Base-by-base conservation (phyloP, 2,113 vertebrate species). In the Eublepharis macularius region DNA sequence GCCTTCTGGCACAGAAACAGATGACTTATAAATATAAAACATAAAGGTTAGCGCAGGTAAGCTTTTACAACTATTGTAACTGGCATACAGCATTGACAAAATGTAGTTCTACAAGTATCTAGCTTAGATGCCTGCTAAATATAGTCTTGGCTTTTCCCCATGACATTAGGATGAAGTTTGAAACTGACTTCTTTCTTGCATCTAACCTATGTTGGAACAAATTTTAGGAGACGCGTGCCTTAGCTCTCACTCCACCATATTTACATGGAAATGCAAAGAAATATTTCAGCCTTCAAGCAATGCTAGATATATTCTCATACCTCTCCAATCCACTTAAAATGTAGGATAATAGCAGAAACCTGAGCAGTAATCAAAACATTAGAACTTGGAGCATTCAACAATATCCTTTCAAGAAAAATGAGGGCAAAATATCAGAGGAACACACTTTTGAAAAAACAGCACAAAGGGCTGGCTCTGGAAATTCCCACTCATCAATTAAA, bases 141-240 rank as follows among this genome's bases (percentile, higher is more conserved):
- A 93, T 94, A 95, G 91, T 78, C 90, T 29, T 92, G 93, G 91
- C 93, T 92, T 94, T 94, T 94, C 89, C 90, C 89, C 89, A 86
- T 94, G 93, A 94, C 94, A 94, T 93, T 91, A 90, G 89, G 81
- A 81, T 80, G 41, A 92, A 93, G 92, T 93, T 51, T 87, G 74
- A 87, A 83, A 83, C 60, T 87, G 26, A 54, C 63, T 70, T 89
- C 65, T 85, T 63, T 47, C 86, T 92, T 86, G 70, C n/a, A 78
- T 72, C 13, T 60, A 82, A 47, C 63, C 45, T 75, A 1, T 81
- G 80, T 90, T 85, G 74, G 84, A 91, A 88, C 13, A 2, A 77
- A 7, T 49, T 89, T 36, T 85, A 81, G 75, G 78, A 69, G 69
- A 47, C 49, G 51, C 26, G 47, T 75, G 68, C 82, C 8, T 85